Base-by-base conservation (phyloP, 2,797 vertebrate species). In the Enteromius treurensis region DNA sequence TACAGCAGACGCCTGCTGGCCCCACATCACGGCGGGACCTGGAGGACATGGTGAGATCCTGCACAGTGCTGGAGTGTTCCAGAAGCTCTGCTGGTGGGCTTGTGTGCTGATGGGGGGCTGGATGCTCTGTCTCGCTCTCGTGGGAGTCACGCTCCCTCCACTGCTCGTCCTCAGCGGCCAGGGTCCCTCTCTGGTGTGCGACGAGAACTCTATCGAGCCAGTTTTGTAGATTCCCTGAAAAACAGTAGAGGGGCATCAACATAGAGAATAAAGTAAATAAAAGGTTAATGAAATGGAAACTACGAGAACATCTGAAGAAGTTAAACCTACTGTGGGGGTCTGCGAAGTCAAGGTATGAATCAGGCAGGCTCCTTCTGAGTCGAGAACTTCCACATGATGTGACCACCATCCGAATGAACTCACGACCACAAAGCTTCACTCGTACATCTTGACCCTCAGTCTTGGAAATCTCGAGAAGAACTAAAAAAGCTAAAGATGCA, bases 1-100 rank as follows among this genome's bases (percentile, higher is more conserved):
- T 91, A n/a, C 95, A 96, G 89, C 95, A 96, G 79, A 94, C 88
- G 5, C 95, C 93, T 1, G 94, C 91, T 40, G 86, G 91, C 7
- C 81, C 90, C 2, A 81, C 87, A 78, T 90, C 91, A 77, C 86
- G 90, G 47, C 83, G 74, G 77, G 47, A 51, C 62, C 93, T 89
- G 19, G 86, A 81, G 34, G 90, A 86, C 78, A 77, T 1, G 1
- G 77, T 86, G 70, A 84, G 74, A 89, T 84, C 90, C 73, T 86
- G 89, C 86, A 84, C 76, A 78, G 73, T 83, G 83, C 78, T 19
- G 29, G 86, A 67, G 79, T 70, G 42, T 49, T 65, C 58, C 53
- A 23, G 1, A 32, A 62, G 49, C 58, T 71, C 71, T 82, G 70
- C 75, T 82, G 69, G 55, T 29, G 83, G 51, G 40, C 49, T 81